Conservation (phyloP, 2,888 invertebrate species). For the Perithous albicinctus region DNA sequence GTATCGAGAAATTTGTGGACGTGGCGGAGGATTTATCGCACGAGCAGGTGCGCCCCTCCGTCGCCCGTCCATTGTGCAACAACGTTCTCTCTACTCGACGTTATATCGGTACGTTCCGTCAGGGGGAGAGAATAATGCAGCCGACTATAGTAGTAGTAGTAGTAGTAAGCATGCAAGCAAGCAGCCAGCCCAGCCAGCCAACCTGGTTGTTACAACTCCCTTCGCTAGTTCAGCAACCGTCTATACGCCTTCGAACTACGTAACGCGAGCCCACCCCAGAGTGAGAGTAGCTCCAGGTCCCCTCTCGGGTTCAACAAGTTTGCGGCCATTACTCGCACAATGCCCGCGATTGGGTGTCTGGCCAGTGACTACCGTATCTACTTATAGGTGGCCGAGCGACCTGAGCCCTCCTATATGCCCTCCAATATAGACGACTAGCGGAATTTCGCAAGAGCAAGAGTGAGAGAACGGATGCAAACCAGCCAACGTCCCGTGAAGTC, state of each 20-base stretch:
- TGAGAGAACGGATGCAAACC: background rate
- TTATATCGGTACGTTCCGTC: slow-evolving; percentile 48
- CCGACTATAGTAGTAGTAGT: background rate
- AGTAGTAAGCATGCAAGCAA: background rate
- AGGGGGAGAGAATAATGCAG: slow-evolving; percentile 47
- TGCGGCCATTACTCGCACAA: slow-evolving; percentile 47
- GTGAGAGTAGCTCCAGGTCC: background rate
- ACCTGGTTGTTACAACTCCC: background rate
- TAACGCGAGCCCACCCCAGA: background rate
- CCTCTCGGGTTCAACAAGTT: slow-evolving; percentile 53
- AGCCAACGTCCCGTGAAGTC: slow-evolving; percentile 5
- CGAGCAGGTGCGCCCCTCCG: slow-evolving; percentile 45
- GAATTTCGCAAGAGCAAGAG: background rate
- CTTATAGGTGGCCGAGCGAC: slow-evolving; percentile 16
- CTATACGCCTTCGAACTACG: slow-evolving; percentile 13
- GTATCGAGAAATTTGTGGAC: slow-evolving; percentile 58
- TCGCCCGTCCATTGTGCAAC: slow-evolving; percentile 49
- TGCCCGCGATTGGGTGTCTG: slow-evolving; percentile 46
- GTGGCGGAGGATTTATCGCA: slow-evolving; percentile 56
- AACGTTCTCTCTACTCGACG: slow-evolving; percentile 21
- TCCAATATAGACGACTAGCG: background rate
- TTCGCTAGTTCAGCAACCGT: slow-evolving; percentile 9
- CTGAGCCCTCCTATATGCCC: background rate
- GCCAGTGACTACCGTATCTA: slow-evolving; percentile 45
- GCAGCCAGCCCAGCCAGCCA: background rate